Base-by-base conservation (phyloP, 2,888 invertebrate genomes). In the Lasioglossum zephyrum region DNA sequence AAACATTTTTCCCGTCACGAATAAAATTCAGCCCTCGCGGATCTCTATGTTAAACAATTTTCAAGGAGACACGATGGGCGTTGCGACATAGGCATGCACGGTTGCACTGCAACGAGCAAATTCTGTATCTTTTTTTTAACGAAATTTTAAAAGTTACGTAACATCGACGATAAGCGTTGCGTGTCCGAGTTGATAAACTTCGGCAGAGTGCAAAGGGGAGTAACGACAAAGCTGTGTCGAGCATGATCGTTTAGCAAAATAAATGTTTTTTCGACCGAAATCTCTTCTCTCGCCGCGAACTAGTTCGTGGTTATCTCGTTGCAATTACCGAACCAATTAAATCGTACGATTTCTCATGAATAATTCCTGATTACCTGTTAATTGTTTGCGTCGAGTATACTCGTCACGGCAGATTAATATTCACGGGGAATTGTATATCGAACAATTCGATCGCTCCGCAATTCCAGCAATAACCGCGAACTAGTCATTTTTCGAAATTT, bases 1-100 rank as follows among this genome's bases (percentile, higher is more conserved):
- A 69, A 85, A 86, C 69, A 85, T 81, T 81, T 81, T 85, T 81
- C 81, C 81, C 85, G n/a, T 79, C 36, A 4, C 60, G 76, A 13
- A 60, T 41, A 26, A 18, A n/a, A 16, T 44, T 26, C 13, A 79
- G n/a, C 22, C 11, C 11, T 26, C n/a, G 31, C 31, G 13, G 13
- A 69, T n/a, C 6, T 36, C 6, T 13, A 41, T 16, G n/a, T n/a
- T n/a, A 16, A n/a, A n/a, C 16, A 26, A 9, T 26, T 74, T 18
- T 22, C 26, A 57, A 57, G 47, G 18, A 16, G 16, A 16, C 4
- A 36, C 4, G 0, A 47, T 16, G 0, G 0, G 16, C 16, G 47
- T 44, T 13, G 36, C 44, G 11, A 44, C 13, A 13, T 16, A 4
- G 47, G 47, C 47, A 53, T 83, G 84, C 77, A 77, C 6, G 57